Evolutionary conservation across 2,113 vertebrate genomes (phyloP).

Genomic region (Cyrtonyx montezumae): DNA sequence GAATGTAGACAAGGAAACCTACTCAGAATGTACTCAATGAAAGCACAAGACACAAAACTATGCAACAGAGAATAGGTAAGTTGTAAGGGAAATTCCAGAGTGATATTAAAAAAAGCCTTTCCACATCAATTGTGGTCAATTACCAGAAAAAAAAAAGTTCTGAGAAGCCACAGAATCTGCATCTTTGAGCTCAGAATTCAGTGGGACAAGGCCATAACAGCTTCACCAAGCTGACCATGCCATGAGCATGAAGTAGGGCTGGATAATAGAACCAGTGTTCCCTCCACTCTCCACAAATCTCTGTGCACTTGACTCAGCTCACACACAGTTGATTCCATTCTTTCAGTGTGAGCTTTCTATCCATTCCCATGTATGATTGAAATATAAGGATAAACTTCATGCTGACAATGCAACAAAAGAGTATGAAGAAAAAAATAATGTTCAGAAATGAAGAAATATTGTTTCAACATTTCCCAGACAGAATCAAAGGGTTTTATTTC

Average conservation of each 20-base stretch:
- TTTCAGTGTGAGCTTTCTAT: neutral
- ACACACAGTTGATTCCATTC: neutral
- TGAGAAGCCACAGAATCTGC: neutral
- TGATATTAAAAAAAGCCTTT: neutral
- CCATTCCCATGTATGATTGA: neutral
- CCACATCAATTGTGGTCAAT: neutral
- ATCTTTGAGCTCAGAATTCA: neutral
- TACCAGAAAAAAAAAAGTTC: neutral
- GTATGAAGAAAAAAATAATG: neutral
- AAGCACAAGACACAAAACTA: neutral
- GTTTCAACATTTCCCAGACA: neutral
- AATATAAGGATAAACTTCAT: neutral
- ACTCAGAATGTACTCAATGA: accelerated
- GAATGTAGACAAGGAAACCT: neutral
- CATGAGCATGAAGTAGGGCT: neutral
- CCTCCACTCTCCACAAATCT: neutral
- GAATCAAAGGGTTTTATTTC: neutral
- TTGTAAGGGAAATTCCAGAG: neutral
- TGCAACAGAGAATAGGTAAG: neutral
- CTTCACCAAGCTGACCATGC: neutral
- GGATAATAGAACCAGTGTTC: neutral
- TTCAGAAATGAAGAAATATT: neutral
- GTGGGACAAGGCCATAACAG: neutral
- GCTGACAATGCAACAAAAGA: neutral
- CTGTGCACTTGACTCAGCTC: neutral